A percentile compares a stretch with the other conserved stretches of the same genome.
phyloP scores from a whole-genome alignment of 2,113 vertebrate species.

The Lipophrys pholis region DNA sequence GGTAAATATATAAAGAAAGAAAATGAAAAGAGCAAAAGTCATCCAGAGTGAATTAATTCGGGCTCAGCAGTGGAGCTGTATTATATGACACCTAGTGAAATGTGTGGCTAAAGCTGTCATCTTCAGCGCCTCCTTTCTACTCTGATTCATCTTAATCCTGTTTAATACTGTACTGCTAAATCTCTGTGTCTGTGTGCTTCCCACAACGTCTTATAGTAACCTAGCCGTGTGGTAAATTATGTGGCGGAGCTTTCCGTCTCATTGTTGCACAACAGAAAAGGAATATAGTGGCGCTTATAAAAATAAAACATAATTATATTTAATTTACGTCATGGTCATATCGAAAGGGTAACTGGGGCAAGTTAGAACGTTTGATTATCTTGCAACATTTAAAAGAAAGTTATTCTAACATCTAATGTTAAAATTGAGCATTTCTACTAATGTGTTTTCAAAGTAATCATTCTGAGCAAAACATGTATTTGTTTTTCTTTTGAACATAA shows the following conservation, averaged over 20 bases:
- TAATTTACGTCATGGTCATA: slow-evolving; percentile 7
- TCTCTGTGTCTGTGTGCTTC: slow-evolving; percentile 45
- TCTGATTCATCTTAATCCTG: slow-evolving; percentile 71
- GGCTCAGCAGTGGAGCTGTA: slow-evolving; percentile 43
- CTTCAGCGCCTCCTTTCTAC: slow-evolving; percentile 54
- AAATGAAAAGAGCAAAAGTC: slow-evolving; percentile 53
- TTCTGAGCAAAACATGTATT: background rate
- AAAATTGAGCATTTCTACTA: background rate
- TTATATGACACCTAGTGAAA: slow-evolving; percentile 75
- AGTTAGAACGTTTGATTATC: background rate
- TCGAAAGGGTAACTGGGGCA: background rate
- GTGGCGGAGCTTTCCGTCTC: slow-evolving; percentile 31
- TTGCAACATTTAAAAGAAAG: background rate
- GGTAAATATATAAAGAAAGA: slow-evolving; percentile 59
- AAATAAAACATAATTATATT: slow-evolving; percentile 33
- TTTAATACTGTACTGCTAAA: slow-evolving; percentile 68
- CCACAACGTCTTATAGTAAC: slow-evolving; percentile 44
- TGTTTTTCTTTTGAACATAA: slow-evolving; percentile 1
- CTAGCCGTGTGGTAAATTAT: slow-evolving; percentile 62
- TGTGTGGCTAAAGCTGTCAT: slow-evolving; percentile 70
- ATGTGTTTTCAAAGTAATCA: background rate
- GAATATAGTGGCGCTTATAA: slow-evolving; percentile 27
- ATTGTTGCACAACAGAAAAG: slow-evolving; percentile 25
- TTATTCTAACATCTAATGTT: background rate
- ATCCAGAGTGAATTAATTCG: slow-evolving; percentile 63